Evolutionary conservation across 2,797 vertebrate species (phyloP).

Genomic region (Fringilla coelebs): DNA sequence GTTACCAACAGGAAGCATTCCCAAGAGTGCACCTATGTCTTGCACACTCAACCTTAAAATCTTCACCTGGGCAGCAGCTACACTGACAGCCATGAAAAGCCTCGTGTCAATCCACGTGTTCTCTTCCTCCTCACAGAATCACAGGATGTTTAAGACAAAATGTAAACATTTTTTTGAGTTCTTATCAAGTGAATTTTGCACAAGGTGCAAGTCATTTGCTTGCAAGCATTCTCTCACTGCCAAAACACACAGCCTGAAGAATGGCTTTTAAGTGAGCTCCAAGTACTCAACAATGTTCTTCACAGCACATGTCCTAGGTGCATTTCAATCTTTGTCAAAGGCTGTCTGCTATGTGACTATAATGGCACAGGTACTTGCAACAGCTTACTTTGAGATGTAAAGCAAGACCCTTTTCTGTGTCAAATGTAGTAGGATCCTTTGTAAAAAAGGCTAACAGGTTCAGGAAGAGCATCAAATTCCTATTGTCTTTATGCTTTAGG

Average conservation of each 20-base stretch:
- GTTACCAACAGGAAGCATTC: background rate
- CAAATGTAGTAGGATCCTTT: background rate
- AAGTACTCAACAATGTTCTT: background rate
- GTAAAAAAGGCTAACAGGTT: background rate
- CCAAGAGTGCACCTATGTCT: background rate
- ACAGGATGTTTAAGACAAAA: background rate
- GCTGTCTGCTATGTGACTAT: background rate
- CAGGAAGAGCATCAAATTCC: background rate
- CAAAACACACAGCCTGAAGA: background rate
- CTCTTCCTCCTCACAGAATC: background rate
- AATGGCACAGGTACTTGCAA: background rate
- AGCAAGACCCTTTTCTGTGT: background rate
- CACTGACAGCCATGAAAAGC: background rate
- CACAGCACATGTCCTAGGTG: background rate
- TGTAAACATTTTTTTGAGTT: background rate
- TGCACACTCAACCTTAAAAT: background rate
- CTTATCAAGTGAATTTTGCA: background rate
- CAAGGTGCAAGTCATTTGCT: background rate
- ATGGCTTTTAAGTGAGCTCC: background rate
- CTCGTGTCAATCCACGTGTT: background rate
- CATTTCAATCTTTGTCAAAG: background rate
- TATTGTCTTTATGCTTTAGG: background rate
- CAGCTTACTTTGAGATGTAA: background rate
- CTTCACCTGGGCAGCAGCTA: background rate
- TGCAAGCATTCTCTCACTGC: background rate